Evolutionary conservation across 2,888 invertebrate genomes (phyloP).

Genomic region (Callinectes sapidus): DNA sequence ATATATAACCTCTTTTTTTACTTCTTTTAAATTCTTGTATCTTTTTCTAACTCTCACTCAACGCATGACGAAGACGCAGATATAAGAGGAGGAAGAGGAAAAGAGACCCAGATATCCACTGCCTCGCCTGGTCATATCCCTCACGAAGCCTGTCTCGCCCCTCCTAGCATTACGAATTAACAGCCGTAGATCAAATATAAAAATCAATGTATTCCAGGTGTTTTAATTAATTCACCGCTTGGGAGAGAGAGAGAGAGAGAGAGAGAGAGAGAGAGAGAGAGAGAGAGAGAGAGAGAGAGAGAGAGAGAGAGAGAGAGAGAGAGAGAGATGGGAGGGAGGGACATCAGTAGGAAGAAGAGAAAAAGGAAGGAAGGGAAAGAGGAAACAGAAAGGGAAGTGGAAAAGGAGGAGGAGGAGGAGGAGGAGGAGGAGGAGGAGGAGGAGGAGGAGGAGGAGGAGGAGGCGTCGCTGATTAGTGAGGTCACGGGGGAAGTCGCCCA

Average conservation of each 20-base stretch:
- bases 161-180: not conserved
- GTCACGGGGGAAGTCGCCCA: slow-evolving; percentile 9
- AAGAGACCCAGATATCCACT: not conserved
- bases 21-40: too few species aligned
- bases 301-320: slow-evolving; percentile 9
- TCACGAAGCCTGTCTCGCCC: not conserved
- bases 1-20: not conserved
- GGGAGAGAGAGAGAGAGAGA: not conserved
- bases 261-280: slow-evolving; percentile 1
- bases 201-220: not conserved
- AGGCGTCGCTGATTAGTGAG: slow-evolving; percentile 22
- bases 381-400: not conserved
- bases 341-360: not conserved
- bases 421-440: not conserved
- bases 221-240: not conserved
- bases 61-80: not conserved
- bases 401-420: not conserved
- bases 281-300: slow-evolving; percentile 15
- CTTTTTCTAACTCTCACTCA: not conserved
- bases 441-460: slow-evolving; percentile 2
- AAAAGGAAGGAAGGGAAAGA: not conserved
- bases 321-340: not conserved
- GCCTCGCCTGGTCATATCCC: not conserved
- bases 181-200: slow-evolving; percentile 16
- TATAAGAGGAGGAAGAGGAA: not conserved